Percentiles rank a stretch among this genome's conserved stretches.
phyloP scores from a whole-genome alignment of 2,888 invertebrate genomes.

The Drosophila borborema region DNA sequence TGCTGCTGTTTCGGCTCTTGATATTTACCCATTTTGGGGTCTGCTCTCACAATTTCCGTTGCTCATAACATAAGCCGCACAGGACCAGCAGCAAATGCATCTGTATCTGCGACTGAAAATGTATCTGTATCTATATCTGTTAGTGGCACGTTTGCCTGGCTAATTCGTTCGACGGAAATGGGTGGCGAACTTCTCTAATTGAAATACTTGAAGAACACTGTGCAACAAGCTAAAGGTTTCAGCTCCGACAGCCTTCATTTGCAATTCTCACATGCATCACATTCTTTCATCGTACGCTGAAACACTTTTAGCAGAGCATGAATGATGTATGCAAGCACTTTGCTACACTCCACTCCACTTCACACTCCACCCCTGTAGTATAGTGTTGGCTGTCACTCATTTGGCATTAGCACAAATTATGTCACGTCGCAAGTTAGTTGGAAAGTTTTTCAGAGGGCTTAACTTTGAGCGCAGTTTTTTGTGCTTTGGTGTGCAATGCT shows the following conservation, averaged over 20 bases:
- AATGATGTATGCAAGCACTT: neutral
- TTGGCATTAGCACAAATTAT: slow-evolving; percentile 74
- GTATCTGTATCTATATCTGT: slow-evolving; percentile 5
- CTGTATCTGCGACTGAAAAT: slow-evolving; percentile 6
- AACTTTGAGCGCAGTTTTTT: slow-evolving; percentile 59
- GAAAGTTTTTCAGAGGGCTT: slow-evolving; percentile 64
- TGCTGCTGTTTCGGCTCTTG: slow-evolving; percentile 33
- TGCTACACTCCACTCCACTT: neutral
- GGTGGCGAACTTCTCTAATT: slow-evolving; percentile 49
- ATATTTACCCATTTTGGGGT: slow-evolving; percentile 8
- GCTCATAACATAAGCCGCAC: slow-evolving; percentile 45
- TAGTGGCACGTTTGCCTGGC: slow-evolving; percentile 15
- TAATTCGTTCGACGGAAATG: slow-evolving; percentile 47
- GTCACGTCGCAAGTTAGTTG: slow-evolving; percentile 66
- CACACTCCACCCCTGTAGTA: neutral
- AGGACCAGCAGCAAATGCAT: slow-evolving; percentile 18
- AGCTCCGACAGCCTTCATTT: slow-evolving; percentile 4
- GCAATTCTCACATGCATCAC: neutral
- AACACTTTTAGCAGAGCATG: neutral
- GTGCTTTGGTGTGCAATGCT: slow-evolving; percentile 30
- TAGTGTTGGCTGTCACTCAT: slow-evolving; percentile 45
- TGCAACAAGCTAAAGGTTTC: slow-evolving; percentile 3
- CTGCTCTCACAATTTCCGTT: slow-evolving; percentile 42
- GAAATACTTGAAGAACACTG: slow-evolving; percentile 46
- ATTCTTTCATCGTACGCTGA: neutral